Evolutionary conservation across 2,888 invertebrate species (phyloP).

Genomic region (Sicus ferrugineus): DNA sequence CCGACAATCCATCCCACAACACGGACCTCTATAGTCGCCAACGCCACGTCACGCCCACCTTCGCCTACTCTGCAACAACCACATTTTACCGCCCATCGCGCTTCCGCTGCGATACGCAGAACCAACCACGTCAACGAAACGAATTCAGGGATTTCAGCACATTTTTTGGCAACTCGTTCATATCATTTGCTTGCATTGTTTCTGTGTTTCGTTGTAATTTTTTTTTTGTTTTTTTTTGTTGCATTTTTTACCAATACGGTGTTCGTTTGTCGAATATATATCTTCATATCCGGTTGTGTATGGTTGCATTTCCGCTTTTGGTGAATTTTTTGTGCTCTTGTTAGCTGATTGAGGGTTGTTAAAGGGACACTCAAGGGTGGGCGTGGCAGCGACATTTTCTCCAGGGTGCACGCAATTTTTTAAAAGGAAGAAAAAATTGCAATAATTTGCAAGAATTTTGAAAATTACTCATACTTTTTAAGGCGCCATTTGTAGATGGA

Average conservation of each 20-base stretch:
- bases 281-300: slow-evolving; percentile 53
- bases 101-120: slow-evolving; percentile 33
- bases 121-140: slow-evolving; percentile 15
- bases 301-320: slow-evolving; percentile 55
- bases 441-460: too few species aligned
- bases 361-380: too few species aligned
- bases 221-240: not conserved
- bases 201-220: slow-evolving; percentile 3
- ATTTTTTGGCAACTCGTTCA: slow-evolving; percentile 27
- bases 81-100: not conserved
- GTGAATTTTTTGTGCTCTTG: not conserved
- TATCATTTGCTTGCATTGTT: not conserved
- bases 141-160: slow-evolving; percentile 25
- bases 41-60: not conserved
- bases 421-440: too few species aligned
- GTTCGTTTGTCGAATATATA: slow-evolving; percentile 37
- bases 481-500: too few species aligned
- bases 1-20: slow-evolving; percentile 17
- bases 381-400: too few species aligned
- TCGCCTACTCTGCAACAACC: not conserved
- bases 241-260: slow-evolving; percentile 6
- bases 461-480: too few species aligned
- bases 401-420: too few species aligned
- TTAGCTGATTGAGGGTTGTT: slow-evolving; percentile 7
- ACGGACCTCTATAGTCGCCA: slow-evolving; percentile 12